Percentiles rank a stretch among this genome's conserved stretches.
Evolutionary conservation across 2,888 invertebrate genomes (phyloP).

Genomic region (Monopis laevigella): DNA sequence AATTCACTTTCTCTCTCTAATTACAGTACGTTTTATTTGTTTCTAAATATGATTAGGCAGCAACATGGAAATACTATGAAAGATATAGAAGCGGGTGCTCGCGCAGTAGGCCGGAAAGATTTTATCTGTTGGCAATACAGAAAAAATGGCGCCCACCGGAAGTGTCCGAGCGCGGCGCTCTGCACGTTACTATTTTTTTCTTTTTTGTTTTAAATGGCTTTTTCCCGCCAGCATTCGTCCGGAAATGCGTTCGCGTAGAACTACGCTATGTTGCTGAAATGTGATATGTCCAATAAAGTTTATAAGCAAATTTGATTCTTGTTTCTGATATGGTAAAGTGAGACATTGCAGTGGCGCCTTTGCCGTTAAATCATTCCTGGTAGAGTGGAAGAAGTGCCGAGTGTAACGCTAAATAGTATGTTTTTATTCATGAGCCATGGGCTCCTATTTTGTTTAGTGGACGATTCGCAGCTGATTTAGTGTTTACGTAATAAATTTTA

Average conservation of each 20-base stretch:
- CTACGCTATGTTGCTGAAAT: conserved; percentile 44
- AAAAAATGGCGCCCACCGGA: conserved; percentile 69
- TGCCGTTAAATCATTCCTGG: conserved; percentile 28
- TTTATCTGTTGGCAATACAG: conserved; percentile 68
- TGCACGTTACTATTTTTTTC: conserved; percentile 61
- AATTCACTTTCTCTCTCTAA: conserved; percentile 15
- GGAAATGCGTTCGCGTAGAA: conserved; percentile 68
- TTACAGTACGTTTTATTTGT: conserved; percentile 34
- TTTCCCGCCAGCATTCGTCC: conserved; percentile 64
- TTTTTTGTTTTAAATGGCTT: conserved; percentile 68
- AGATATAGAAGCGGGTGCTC: conserved; percentile 53
- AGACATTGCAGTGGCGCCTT: conserved; percentile 26
- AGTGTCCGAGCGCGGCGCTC: conserved; percentile 64
- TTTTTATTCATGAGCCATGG: conserved; percentile 63
- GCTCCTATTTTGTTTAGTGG: conserved; percentile 60
- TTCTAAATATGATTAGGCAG: conserved; percentile 50
- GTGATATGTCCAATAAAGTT: conserved; percentile 39
- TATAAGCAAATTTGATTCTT: conserved; percentile 44
- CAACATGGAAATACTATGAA: conserved; percentile 42
- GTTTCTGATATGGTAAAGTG: conserved; percentile 30
- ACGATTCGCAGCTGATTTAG: conserved; percentile 60
- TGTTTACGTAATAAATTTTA: conserved; percentile 55
- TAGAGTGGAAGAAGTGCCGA: conserved; percentile 39
- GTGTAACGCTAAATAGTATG: conserved; percentile 63
- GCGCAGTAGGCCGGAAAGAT: conserved; percentile 66